These are phyloP conservation scores for Serranus cabrilla DNA, from an alignment of 2,797 vertebrate genomes.

Conservation along the genomic window DNA sequence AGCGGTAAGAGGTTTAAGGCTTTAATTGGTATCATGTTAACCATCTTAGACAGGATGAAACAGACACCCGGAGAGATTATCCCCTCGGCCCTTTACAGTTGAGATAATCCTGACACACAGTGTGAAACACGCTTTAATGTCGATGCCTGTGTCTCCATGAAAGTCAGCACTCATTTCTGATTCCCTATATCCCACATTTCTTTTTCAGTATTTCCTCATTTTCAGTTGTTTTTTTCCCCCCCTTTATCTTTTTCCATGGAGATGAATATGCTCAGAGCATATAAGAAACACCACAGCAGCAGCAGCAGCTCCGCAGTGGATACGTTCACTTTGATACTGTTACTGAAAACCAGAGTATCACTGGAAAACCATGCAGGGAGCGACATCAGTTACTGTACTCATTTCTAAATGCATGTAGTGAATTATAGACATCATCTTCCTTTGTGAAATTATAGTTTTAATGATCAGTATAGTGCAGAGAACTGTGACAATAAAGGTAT, in stretches of 20 bases:
- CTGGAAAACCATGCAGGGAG: constrained; percentile 1
- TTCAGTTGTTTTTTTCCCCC: neutral
- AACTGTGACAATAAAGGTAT: neutral
- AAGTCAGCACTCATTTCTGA: constrained; percentile 33
- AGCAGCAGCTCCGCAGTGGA: constrained; percentile 27
- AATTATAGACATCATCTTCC: neutral
- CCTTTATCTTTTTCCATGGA: constrained; percentile 3
- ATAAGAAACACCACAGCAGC: constrained; percentile 24
- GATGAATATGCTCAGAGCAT: constrained; percentile 10
- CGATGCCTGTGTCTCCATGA: neutral
- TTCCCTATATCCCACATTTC: constrained; percentile 11
- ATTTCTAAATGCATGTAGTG: neutral
- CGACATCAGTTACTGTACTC: constrained; percentile 1
- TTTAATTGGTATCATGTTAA: constrained; percentile 57
- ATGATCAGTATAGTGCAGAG: neutral
- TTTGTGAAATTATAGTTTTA: constrained; percentile 14
- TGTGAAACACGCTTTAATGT: constrained; percentile 38
- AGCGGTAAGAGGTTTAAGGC: constrained; percentile 18
- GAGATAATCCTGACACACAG: constrained; percentile 49
- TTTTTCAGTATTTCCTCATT: constrained; percentile 14
- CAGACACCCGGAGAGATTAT: constrained; percentile 52
- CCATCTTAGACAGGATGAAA: constrained; percentile 45
- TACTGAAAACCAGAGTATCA: constrained; percentile 18
- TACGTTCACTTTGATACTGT: constrained; percentile 26
- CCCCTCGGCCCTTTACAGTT: constrained; percentile 39